phyloP scores from a whole-genome alignment of 2,888 invertebrate genomes.

The Tortricodes alternella region DNA sequence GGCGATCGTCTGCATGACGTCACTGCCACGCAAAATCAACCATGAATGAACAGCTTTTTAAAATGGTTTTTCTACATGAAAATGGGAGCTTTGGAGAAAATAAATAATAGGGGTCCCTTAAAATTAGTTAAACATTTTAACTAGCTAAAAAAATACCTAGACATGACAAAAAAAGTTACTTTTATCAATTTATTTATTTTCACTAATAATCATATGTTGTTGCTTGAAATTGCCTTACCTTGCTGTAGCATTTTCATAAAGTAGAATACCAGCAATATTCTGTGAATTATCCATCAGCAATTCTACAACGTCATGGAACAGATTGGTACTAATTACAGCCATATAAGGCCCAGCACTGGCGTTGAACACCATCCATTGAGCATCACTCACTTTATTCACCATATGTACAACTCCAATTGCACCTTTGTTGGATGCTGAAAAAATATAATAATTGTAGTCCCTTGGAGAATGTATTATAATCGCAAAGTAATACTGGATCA shows the following conservation, averaged over 20 bases:
- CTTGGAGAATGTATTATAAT: no score
- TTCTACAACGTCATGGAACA: slow-evolving; percentile 81
- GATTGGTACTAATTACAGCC: slow-evolving; percentile 86
- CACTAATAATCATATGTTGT: no score
- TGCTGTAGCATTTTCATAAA: slow-evolving; percentile 77
- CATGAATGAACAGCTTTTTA: no score
- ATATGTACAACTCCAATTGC: slow-evolving; percentile 93
- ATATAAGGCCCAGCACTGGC: slow-evolving; percentile 92
- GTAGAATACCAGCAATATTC: slow-evolving; percentile 86
- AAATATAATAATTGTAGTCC: slow-evolving; percentile 1
- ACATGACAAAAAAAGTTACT: no score
- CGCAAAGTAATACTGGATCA: background rate
- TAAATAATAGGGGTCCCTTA: no score
- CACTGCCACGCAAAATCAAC: no score
- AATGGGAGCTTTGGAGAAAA: no score
- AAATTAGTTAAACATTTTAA: no score
- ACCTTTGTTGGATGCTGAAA: slow-evolving; percentile 88
- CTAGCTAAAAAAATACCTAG: no score
- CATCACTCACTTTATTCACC: slow-evolving; percentile 84
- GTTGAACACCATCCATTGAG: slow-evolving; percentile 87
- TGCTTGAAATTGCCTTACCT: slow-evolving; percentile 50
- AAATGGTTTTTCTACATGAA: no score
- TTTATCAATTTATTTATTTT: no score
- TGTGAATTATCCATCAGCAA: slow-evolving; percentile 76
- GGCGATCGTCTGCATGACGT: no score